A percentile compares a stretch with the other conserved stretches of the same genome.
Evolutionary conservation across 2,888 invertebrate genomes (phyloP).

Genomic region (Plagodis pulveraria): DNA sequence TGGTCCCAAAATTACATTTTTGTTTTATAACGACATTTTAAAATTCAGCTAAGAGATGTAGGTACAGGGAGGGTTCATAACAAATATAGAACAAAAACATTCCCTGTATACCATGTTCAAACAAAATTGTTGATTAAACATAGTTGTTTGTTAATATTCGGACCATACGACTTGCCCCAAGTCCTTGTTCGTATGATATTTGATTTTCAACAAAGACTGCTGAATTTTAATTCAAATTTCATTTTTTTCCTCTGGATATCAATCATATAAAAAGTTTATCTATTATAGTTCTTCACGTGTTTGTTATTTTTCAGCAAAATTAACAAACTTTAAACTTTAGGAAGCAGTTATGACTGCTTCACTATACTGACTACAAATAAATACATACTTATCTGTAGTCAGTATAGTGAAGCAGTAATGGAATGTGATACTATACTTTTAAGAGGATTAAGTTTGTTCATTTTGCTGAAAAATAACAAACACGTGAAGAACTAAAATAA

Average conservation of each 20-base stretch:
- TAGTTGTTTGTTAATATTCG: constrained; percentile 18
- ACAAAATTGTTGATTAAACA: constrained; percentile 18
- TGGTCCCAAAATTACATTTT: not conserved
- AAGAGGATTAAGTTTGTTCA: constrained; percentile 16
- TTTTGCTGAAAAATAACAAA: constrained; percentile 12
- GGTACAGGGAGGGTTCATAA: not conserved
- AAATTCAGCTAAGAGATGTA: not conserved
- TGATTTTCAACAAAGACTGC: constrained; percentile 24
- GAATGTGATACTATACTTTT: not conserved
- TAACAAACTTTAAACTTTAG: too few relatives aligned
- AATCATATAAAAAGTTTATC: not conserved
- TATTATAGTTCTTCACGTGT: too few relatives aligned
- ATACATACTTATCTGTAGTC: not conserved
- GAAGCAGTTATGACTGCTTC: too few relatives aligned
- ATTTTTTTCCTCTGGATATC: not conserved
- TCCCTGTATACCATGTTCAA: constrained; percentile 14
- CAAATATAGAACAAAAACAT: constrained; percentile 1
- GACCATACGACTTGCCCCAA: constrained; percentile 20
- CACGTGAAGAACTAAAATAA: constrained; percentile 12
- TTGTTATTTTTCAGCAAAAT: too few relatives aligned
- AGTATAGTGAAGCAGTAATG: not conserved
- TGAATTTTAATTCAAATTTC: constrained; percentile 9
- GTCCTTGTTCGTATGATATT: constrained; percentile 21
- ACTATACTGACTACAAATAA: too few relatives aligned
- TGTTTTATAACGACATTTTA: too few relatives aligned